Percentiles rank a stretch among this genome's conserved stretches.
These are phyloP conservation scores for Drosophila kambysellisi DNA, from an alignment of 2,888 invertebrate genomes.

Conservation along the genomic window DNA sequence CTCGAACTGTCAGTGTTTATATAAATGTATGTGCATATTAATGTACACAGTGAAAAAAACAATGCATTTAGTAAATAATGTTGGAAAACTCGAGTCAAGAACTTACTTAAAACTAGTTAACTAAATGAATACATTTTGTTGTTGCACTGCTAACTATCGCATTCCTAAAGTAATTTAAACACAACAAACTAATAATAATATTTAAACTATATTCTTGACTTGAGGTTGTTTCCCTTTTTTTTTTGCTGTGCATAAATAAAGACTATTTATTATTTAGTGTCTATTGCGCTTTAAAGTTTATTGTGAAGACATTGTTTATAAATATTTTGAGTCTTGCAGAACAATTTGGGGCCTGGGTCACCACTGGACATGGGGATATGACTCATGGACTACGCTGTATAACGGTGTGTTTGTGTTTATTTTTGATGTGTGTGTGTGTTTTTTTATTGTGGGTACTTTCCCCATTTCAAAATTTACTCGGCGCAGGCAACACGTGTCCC, in stretches of 20 bases:
- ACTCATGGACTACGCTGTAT: conserved; percentile 1
- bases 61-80: not conserved
- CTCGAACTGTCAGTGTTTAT: conserved; percentile 26
- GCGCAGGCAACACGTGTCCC: conserved; percentile 1
- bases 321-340: conserved; percentile 41
- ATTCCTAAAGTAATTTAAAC: no score
- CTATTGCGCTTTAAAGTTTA: conserved; percentile 28
- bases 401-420: not conserved
- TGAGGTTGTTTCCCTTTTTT: not conserved
- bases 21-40: not conserved
- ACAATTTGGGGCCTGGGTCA: conserved; percentile 20
- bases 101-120: not conserved
- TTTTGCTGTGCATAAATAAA: not conserved
- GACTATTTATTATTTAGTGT: not conserved
- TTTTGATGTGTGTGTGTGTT: not conserved
- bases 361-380: not conserved
- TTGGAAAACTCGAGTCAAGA: not conserved
- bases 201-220: not conserved
- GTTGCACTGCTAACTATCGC: not conserved
- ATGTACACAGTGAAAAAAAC: conserved; percentile 2
- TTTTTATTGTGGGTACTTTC: conserved; percentile 26
- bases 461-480: conserved; percentile 12
- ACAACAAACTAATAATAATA: not conserved
- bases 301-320: conserved; percentile 51
- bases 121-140: not conserved